Evolutionary conservation across 1,140 invertebrate genomes (phyloP), one percentile per base, ranked within the genome.

Genomic region (Scaptomyza graminum): DNA sequence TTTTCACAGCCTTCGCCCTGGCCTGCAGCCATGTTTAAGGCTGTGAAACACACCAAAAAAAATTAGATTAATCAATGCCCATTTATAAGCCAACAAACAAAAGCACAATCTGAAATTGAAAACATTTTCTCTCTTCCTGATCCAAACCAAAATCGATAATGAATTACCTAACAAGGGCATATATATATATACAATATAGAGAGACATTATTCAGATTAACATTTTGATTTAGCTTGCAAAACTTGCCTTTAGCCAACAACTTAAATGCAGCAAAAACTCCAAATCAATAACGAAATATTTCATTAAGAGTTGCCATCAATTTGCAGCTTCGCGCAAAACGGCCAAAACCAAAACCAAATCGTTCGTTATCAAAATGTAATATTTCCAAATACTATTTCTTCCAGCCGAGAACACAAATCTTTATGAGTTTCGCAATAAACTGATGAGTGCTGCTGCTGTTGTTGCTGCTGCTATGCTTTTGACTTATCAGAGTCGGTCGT

Each of bases 361-460:
- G 4, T 22, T 22, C 18, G 18, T 31, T 5, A 31, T 0, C 28
- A 31, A 31, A 31, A 12, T 3, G 34, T 39, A 39, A 9, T 39
- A 15, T 34, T 44, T 52, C 18, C 2, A 22, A 22, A 22, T 44
- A 28, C 37, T 31, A 28, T 34, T 31, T 31, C 28, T 31, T 31
- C 0, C 7, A 46, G n/a, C 9, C n/a, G 47, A 52, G 25, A 46
- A 46, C 18, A 60, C 46, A 50, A 57, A 65, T 52, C 52, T 51
- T 65, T 57, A 65, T 70, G 68, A 70, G 61, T 65, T 65, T 51
- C 43, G 34, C 68, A 65, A 51, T 70, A 70, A 28, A 15, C 9
- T 43, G 28, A 37, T 50, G 52, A 54, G 25, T n/a, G 43, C 57
- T 68, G 28, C 7, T 31, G 28, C 5, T 31, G 28, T 1, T 31